Evolutionary conservation across 2,797 vertebrate species (phyloP), one percentile per base, ranked within the genome.

Genomic region (Lacerta agilis): DNA sequence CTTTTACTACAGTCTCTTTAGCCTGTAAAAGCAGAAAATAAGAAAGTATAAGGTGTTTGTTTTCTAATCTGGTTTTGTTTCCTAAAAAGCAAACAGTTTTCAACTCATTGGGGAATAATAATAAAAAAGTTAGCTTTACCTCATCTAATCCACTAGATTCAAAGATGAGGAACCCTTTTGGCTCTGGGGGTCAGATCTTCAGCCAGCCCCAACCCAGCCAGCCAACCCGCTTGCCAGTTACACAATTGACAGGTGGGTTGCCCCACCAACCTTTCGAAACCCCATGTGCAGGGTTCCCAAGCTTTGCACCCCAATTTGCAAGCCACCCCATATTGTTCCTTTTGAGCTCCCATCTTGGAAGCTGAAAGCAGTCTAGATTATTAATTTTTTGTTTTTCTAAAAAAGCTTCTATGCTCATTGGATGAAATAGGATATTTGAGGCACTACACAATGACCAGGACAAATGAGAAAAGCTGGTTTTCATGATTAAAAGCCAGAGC

Each of bases 1-100:
- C 98, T 85, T 97, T 96, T 80, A 96, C 94, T 73, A 98, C n/a
- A 0, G 98, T 99, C 95, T 99, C 99, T 95, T 98, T 96, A 89
- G 98, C 98, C 98, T 99, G 96, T 86, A 87, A 94, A 92, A 33
- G 77, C 81, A 87, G 94, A 90, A 84, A 75, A 79, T 86, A 94
- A 92, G 89, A 2, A 92, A 86, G 1, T 4, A n/a, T 55, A n/a
- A 41, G 1, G 36, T 9, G 33, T 67, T 83, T 15, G 27, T 75
- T 79, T 85, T 64, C 25, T 10, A 4, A 38, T 45, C 73, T 27
- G 23, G 0, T 79, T 79, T 79, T 61, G 41, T 88, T 79, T 80
- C 67, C 58, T 81, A 75, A 80, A 80, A 80, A 36, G 25, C 3
- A 13, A 49, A 13, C 33, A 4, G 7, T 89, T 86, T 20, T 83